Evolutionary conservation across 2,113 vertebrate species (phyloP).

Genomic region (Phaethornis superciliosus): DNA sequence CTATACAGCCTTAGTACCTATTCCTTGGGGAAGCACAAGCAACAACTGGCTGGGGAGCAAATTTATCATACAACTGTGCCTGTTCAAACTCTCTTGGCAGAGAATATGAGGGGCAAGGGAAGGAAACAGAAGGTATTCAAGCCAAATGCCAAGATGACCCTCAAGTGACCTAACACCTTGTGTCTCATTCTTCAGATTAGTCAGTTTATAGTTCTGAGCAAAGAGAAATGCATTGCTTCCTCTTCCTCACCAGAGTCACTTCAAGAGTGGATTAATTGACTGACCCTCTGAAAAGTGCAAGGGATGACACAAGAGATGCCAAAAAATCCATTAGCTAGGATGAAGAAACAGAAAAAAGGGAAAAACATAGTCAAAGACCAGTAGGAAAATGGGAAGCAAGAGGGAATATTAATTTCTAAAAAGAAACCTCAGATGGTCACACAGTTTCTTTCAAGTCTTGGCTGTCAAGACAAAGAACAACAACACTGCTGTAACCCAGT

Average conservation of each 20-base stretch:
- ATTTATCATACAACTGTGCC: neutral
- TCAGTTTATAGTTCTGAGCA: neutral
- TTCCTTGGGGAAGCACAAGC: neutral
- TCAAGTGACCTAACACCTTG: neutral
- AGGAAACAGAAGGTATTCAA: slow-evolving; percentile 2
- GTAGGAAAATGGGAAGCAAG: neutral
- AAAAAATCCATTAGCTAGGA: neutral
- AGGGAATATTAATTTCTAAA: neutral
- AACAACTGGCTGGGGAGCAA: neutral
- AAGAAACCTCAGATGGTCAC: neutral
- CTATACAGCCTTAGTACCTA: neutral
- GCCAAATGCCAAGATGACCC: neutral
- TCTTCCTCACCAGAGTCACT: neutral
- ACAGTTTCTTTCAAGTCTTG: neutral
- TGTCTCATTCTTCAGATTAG: neutral
- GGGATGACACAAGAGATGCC: neutral
- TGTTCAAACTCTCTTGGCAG: neutral
- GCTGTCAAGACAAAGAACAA: neutral
- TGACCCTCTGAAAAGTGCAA: neutral
- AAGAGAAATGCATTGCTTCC: neutral
- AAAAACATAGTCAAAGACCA: neutral
- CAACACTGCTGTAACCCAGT: neutral
- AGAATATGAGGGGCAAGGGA: neutral
- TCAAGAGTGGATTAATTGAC: neutral
- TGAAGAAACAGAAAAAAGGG: neutral